These are phyloP conservation scores for Bufo gargarizans DNA, from an alignment of 2,113 vertebrate genomes.

Conservation along the genomic window DNA sequence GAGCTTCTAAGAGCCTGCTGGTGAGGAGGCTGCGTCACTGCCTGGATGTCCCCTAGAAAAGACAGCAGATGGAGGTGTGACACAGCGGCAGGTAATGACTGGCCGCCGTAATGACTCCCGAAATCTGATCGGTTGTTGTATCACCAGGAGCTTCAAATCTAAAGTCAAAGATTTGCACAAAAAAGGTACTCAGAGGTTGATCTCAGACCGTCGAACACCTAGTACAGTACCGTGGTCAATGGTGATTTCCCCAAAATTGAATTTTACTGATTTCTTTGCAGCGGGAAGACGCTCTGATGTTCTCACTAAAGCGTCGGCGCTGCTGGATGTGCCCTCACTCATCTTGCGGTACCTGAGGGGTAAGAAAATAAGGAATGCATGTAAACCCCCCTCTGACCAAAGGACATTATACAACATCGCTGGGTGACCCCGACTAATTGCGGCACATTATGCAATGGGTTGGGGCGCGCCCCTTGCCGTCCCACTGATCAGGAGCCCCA, in stretches of 20 bases:
- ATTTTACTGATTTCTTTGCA: neutral
- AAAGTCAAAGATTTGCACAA: no score
- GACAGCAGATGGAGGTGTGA: neutral
- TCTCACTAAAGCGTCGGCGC: conserved; percentile 4
- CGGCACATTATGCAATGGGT: no score
- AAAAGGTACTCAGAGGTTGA: no score
- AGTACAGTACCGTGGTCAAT: conserved; percentile 14
- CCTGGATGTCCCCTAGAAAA: neutral
- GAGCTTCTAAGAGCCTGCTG: neutral
- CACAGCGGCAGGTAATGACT: neutral
- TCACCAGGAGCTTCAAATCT: no score
- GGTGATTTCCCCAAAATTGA: neutral
- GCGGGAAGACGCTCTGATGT: neutral
- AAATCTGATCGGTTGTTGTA: no score
- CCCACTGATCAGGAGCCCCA: no score
- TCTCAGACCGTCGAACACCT: neutral
- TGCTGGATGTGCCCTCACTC: neutral
- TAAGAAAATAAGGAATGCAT: neutral
- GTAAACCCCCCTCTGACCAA: no score
- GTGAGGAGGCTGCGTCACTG: conserved; percentile 2
- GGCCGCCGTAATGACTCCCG: neutral
- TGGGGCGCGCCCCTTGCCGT: no score
- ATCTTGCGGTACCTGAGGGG: neutral
- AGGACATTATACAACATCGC: no score
- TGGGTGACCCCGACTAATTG: no score